phyloP scores from a whole-genome alignment of 2,113 vertebrate genomes.

The Plecotus auritus region DNA sequence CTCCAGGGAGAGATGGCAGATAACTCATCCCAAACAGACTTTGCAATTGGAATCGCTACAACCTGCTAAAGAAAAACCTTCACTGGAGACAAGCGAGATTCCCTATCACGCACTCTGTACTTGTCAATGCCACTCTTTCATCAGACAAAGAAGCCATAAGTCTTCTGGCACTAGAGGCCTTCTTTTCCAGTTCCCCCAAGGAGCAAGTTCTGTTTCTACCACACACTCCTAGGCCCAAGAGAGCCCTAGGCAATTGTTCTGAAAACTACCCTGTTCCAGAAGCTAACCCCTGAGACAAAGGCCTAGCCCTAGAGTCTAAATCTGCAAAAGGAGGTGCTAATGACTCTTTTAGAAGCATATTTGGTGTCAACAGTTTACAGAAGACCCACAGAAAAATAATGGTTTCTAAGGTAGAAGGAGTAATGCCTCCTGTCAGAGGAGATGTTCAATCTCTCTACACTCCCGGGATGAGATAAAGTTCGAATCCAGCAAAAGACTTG shows the following conservation, averaged over 20 bases:
- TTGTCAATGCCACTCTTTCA: background rate
- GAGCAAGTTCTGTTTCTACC: conserved; percentile 25
- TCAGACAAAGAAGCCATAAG: conserved; percentile 50
- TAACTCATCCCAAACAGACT: conserved; percentile 68
- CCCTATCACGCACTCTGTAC: background rate
- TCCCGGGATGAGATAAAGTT: conserved; percentile 76
- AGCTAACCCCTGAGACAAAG: background rate
- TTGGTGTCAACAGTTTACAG: background rate
- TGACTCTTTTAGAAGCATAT: conserved; percentile 19
- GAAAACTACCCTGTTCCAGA: conserved; percentile 43
- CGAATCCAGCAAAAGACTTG: conserved; percentile 79
- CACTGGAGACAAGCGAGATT: conserved; percentile 28
- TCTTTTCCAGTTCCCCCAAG: background rate
- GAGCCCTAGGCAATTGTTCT: conserved; percentile 49
- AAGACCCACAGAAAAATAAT: conserved; percentile 27
- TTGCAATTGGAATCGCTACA: conserved; percentile 31
- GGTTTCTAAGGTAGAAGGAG: conserved; percentile 30
- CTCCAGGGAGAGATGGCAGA: conserved; percentile 60
- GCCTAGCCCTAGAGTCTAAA: background rate
- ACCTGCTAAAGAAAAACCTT: conserved; percentile 37
- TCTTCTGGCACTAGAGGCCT: conserved; percentile 21
- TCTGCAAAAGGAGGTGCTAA: background rate
- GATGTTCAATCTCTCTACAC: conserved; percentile 74
- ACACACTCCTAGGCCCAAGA: conserved; percentile 2
- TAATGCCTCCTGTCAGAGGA: conserved; percentile 40